Base-by-base conservation (phyloP, 2,113 vertebrate species). In the Ceratotherium simum region DNA sequence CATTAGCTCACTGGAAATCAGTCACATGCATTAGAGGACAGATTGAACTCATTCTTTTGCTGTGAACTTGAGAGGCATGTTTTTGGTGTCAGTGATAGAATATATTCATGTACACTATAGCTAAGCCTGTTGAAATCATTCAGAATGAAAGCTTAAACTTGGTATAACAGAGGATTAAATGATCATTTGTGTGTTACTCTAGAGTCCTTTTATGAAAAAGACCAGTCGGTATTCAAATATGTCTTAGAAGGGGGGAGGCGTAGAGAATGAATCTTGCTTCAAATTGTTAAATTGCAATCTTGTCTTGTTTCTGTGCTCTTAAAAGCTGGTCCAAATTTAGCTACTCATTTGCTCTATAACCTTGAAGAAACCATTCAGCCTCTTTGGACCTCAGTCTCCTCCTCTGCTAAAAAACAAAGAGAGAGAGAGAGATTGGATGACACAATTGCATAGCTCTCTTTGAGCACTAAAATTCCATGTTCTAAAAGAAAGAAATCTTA, bases 1-100 rank as follows among this genome's bases (percentile, higher is more conserved):
- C 90, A 93, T 95, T 96, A 89, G 78, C 65, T 97, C 85, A 81
- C 48, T 95, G 62, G 58, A 95, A 96, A 96, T 95, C 65, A 84
- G 85, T 95, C 86, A 48, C 2, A 69, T 67, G 23, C 33, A 69
- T 81, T 81, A 90, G 54, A 93, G 62, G 20, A 90, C 33, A 29
- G 42, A 93, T 78, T 96, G 42, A 51, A 46, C 33, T 86, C 82
- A 72, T 92, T 91, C 60, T 89, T 96, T 92, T 42, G 17, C 65
- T 85, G 25, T 78, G 62, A 91, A 62, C 48, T 46, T 48, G 39
- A 93, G 29, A 81, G 76, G 23, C 48, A 86, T 91, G 31, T 83
- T 92, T 72, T 58, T 36, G 23, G 58, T 83, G 60, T 69, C 33
- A 21, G 1, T 76, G 67, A 73, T 78, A 81, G 48, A 82, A 84